A percentile compares a stretch with the other conserved stretches of the same genome.
Evolutionary conservation across 2,888 invertebrate species (phyloP).

Genomic region (Pandemis corylana): DNA sequence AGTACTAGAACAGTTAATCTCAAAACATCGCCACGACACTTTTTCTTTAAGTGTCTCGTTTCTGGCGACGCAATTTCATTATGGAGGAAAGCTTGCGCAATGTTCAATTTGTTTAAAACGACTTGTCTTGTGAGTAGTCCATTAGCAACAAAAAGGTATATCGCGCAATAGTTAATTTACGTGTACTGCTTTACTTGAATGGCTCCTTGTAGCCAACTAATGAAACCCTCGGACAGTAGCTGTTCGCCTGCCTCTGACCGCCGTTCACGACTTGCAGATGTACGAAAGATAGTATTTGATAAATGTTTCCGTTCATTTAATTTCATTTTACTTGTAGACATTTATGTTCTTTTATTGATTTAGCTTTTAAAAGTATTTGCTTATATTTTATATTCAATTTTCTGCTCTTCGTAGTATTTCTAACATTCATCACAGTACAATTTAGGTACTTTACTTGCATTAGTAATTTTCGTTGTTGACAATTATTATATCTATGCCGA

Average conservation of each 20-base stretch:
- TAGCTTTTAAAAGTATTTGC: not conserved
- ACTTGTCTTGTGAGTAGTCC: conserved; percentile 45
- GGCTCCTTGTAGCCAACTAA: conserved; percentile 60
- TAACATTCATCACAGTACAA: not conserved
- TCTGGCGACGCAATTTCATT: conserved; percentile 42
- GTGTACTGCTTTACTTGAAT: conserved; percentile 52
- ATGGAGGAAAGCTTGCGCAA: conserved; percentile 39
- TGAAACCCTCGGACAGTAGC: conserved; percentile 53
- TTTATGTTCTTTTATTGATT: not conserved
- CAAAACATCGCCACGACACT: not conserved
- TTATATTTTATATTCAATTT: not conserved
- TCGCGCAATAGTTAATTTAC: conserved; percentile 55
- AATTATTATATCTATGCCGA: not conserved
- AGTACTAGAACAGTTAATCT: conserved; percentile 1
- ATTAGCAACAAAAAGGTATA: conserved; percentile 58
- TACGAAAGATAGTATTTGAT: conserved; percentile 48
- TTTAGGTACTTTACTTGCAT: no score
- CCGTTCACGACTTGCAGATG: conserved; percentile 50
- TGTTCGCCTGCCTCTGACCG: conserved; percentile 38
- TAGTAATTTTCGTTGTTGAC: not conserved
- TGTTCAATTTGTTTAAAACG: conserved; percentile 51
- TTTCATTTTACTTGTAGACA: not conserved
- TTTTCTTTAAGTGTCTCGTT: conserved; percentile 37
- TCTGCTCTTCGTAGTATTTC: not conserved
- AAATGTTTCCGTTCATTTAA: conserved; percentile 1